Evolutionary conservation across 2,888 invertebrate species (phyloP).

Genomic region (Stenodema calcarata): DNA sequence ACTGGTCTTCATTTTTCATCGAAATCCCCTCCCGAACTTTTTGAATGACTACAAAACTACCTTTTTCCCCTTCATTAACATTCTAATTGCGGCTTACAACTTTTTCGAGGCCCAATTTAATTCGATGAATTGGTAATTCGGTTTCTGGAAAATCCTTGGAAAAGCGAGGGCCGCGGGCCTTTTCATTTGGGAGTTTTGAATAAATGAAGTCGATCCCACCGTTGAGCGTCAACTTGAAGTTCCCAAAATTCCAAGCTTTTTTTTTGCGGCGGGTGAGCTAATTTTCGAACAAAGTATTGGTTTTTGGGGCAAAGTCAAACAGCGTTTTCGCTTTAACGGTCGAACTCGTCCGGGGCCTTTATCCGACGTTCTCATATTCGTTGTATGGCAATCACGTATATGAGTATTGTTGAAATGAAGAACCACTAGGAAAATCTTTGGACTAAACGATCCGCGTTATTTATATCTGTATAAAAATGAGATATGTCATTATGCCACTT

Average conservation of each 20-base stretch:
- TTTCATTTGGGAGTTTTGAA: neutral
- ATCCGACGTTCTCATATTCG: no score
- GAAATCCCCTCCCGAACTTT: no score
- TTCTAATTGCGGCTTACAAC: neutral
- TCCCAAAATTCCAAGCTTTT: neutral
- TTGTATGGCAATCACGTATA: no score
- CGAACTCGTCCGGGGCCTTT: no score
- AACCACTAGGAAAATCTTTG: no score
- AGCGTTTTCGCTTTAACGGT: neutral
- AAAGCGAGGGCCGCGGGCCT: neutral
- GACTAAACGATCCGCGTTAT: no score
- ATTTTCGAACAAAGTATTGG: neutral
- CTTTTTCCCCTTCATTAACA: neutral
- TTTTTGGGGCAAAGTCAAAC: neutral
- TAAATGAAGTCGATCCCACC: neutral
- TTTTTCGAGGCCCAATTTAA: neutral
- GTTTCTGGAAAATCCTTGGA: neutral
- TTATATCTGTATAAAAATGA: no score
- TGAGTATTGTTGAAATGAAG: no score
- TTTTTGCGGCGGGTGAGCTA: neutral
- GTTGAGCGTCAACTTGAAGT: neutral
- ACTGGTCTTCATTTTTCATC: no score
- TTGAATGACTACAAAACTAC: neutral
- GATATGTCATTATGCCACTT: no score
- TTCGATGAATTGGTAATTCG: neutral